Base-by-base conservation (phyloP, 2,888 invertebrate genomes). In the Luperina testacea region DNA sequence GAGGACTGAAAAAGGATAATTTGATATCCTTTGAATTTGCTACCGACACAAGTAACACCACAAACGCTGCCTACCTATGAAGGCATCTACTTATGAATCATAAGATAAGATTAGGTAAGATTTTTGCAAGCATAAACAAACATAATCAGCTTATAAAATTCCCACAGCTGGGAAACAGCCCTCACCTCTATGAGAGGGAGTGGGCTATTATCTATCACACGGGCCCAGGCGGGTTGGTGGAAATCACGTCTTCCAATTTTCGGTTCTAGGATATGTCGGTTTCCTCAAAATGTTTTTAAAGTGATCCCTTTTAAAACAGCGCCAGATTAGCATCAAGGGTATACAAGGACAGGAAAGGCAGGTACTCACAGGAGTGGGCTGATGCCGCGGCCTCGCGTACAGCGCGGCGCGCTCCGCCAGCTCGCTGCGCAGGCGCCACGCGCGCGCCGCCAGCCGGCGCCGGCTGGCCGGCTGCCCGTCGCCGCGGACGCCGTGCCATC, bases 401-500 rank as follows among this genome's bases (percentile, higher is more conserved):
- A 91, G 91, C 13, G 94, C 95, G 61, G 97, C 97, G 57, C 96
- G 94, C 67, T 92, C 95, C 24, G 94, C 95, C 27, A 97, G 93
- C 90, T 97, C 96, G 13, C 85, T 88, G 87, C 95, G 95, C 84
- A 96, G 93, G 61, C 95, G 93, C 96, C 96, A 96, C 64, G 95
- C 95, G 53, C 95, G 95, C 84, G 94, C 94, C 70, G 95, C 95
- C 72, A 91, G 92, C 85, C 89, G 87, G 5, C 96, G 91, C 45
- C 94, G 90, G 69, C 86, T 75, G 45, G 91, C 87, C 0, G 92
- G 88, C 82, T 88, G 92, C 0, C 90, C 94, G 75, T 90, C 95
- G 2, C 92, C 92, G 1, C 95, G 92, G 0, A 90, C 90, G 17
- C 90, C 88, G 76, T 95, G 95, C 97, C 97, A 97, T 78, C 97